These are phyloP conservation scores for Drosophila willistoni DNA, from an alignment of 1,140 invertebrate species.

Conservation along the genomic window DNA sequence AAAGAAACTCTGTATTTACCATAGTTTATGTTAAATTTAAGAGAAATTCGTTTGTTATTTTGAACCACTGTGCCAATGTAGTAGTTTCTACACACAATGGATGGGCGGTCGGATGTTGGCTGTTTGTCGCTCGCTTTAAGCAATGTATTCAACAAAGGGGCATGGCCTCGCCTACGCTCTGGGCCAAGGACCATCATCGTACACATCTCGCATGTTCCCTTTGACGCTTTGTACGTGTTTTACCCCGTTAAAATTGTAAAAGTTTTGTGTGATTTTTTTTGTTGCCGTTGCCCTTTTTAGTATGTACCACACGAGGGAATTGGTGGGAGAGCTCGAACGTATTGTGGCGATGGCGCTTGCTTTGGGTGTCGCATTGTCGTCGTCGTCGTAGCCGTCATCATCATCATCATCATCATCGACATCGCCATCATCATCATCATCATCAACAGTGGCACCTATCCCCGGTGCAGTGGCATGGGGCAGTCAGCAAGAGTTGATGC, in stretches of 20 bases:
- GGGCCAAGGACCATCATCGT: slow-evolving; percentile 4
- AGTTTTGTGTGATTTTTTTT: slow-evolving; percentile 61
- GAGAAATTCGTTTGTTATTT: not conserved
- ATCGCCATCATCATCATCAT: slow-evolving; percentile 1
- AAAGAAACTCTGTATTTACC: too few species aligned
- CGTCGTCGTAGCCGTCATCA: not conserved
- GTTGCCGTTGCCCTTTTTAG: slow-evolving; percentile 50
- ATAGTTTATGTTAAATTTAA: too few species aligned
- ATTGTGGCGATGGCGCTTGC: slow-evolving; percentile 40
- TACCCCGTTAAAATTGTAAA: slow-evolving; percentile 74
- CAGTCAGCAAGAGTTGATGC: slow-evolving; percentile 41
- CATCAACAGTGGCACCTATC: not conserved
- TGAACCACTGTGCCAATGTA: not conserved
- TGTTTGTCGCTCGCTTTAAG: slow-evolving; percentile 65
- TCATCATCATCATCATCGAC: not conserved
- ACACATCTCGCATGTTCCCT: slow-evolving; percentile 54
- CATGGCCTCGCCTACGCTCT: slow-evolving; percentile 12
- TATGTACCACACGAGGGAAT: not conserved
- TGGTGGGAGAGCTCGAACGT: slow-evolving; percentile 30
- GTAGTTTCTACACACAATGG: not conserved
- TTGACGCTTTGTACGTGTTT: slow-evolving; percentile 74
- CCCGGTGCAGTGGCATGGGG: slow-evolving; percentile 8
- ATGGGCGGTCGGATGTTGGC: slow-evolving; percentile 53
- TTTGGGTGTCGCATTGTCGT: slow-evolving; percentile 20
- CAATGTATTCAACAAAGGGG: slow-evolving; percentile 32